Base-by-base conservation (phyloP, 2,113 vertebrate genomes). In the Neogobius melanostomus region DNA sequence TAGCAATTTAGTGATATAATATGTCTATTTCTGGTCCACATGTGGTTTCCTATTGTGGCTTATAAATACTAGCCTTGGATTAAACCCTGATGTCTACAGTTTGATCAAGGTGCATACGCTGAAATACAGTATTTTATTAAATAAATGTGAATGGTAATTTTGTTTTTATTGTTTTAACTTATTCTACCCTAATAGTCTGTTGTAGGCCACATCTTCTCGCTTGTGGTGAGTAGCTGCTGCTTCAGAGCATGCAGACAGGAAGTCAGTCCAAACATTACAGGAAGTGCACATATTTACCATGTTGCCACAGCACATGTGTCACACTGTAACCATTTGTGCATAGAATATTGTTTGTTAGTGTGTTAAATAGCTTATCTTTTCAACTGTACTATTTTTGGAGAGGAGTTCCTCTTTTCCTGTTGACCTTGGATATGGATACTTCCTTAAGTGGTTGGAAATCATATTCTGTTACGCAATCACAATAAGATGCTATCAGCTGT, bases 201-300 rank as follows among this genome's bases (percentile, higher is more conserved):
- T 83, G 68, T 21, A 16, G 73, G 83, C 87, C 80, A 6, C 89
- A 84, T 45, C 81, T 64, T 74, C 73, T 88, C 68, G 81, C 72
- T 88, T 91, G 91, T 84, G 90, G 93, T 85, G 77, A 80, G 76
- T 69, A 60, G 4, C 76, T 87, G 80, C 80, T 74, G 83, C 84
- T 66, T 48, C 69, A 81, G 48, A 79, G 79, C 77, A 5, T 61
- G 76, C 86, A 66, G 69, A 57, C 89, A 93, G 91, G 92, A 93
- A 90, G 86, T 90, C 49, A 71, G 78, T 78, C 84, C 82, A 74
- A 89, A 76, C 83, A 72, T 64, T 53, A 84, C 90, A 92, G 85
- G 88, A 90, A 91, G 83, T 78, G 69, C 71, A 75, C 52, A 74
- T 70, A 63, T 68, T 56, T 72, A 66, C 51, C 79, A 5, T 15